Evolutionary conservation across 2,888 invertebrate genomes (phyloP), one percentile per base, ranked within the genome.

Genomic region (Lepidocyrtoides sp.): DNA sequence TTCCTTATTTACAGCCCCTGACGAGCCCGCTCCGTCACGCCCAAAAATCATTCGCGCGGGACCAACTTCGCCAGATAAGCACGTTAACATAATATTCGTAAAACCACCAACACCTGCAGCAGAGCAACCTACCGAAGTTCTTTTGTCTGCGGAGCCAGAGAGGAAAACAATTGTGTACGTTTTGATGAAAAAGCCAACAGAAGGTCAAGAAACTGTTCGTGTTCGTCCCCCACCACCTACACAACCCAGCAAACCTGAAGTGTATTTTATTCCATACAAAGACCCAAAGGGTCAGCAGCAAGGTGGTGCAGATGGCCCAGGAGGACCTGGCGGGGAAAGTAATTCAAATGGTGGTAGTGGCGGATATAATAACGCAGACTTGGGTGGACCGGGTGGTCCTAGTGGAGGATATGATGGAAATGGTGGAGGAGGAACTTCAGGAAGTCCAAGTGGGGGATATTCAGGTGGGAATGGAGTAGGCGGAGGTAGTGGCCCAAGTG

Each of bases 31-130:
- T n/a, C 79, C 85, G 3, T 20, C 81, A 26, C 32, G 81, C 1
- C 89, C 89, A 26, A 92, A 89, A 60, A 48, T 87, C n/a, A 82
- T 92, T 29, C 63, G 92, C n/a, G 92, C 92, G 1, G 92, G 92
- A 7, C 89, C 89, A 48, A 51, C 77, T 10, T 20, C 51, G 17
- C 66, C 89, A 0, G 89, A 89, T 63, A 83, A 77, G 14, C 89
- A 89, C 17, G 83, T 83, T 0, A 89, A 89, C 29, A 89, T 89
- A 12, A 89, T 89, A n/a, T 89, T 89, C 14, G 84, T 89, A 2
- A 83, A 36, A 23, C 89, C 89, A 32, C 89, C 89, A 12, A 63
- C 48, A 3, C 77, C 77, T 14, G 29, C 89, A 4, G 44, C 23
- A 0, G 89, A 89, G 63, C 89, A 84, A 51, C 89, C 83, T 0